Conservation (phyloP, 2,113 vertebrate genomes). For the Enhydra lutris region DNA sequence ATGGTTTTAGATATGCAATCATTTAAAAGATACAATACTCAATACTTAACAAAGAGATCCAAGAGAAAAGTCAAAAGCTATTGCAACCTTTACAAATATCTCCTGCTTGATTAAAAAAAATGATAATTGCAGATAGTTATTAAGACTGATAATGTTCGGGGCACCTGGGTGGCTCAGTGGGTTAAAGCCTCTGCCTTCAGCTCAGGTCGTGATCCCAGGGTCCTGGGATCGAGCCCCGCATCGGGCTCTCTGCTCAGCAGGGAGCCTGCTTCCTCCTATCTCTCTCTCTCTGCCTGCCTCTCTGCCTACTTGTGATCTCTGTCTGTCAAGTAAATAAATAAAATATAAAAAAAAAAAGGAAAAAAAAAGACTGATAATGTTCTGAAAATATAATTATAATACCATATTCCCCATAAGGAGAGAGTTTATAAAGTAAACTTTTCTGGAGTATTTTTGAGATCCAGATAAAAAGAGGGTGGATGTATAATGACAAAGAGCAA, state of each 20-base stretch:
- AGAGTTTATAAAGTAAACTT: not conserved
- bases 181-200: too few species aligned
- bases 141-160: not conserved
- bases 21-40: not conserved
- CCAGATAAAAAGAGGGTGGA: not conserved
- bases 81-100: not conserved
- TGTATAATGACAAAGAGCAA: not conserved
- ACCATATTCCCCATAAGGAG: not conserved
- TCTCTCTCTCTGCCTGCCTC: too few species aligned
- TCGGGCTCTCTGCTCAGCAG: too few species aligned
- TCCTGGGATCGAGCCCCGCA: too few species aligned
- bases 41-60: not conserved
- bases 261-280: too few species aligned
- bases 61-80: not conserved
- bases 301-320: too few species aligned
- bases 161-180: too few species aligned
- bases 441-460: conserved; percentile 24
- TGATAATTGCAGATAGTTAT: not conserved
- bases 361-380: not conserved
- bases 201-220: too few species aligned
- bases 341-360: too few species aligned
- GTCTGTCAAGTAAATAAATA: too few species aligned
- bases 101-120: not conserved
- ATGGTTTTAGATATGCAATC: not conserved
- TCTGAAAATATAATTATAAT: not conserved